These are phyloP conservation scores for Malthinus flaveolus DNA, from an alignment of 2,888 invertebrate species.

Conservation along the genomic window DNA sequence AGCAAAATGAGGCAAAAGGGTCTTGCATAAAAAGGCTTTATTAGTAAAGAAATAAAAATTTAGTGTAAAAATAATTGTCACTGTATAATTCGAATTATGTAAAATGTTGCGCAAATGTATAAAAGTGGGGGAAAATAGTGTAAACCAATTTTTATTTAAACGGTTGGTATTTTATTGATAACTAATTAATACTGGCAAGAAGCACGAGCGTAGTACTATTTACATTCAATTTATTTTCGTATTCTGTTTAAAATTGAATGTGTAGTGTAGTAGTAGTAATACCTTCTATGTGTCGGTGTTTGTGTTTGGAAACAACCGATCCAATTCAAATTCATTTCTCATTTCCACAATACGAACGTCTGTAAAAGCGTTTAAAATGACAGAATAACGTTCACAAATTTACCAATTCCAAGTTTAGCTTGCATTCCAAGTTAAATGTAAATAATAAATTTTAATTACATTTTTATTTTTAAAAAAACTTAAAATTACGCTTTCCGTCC, in stretches of 20 bases:
- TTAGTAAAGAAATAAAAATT: no score
- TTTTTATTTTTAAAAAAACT: not conserved
- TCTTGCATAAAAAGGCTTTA: no score
- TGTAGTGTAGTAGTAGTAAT: constrained; percentile 14
- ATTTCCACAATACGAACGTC: constrained; percentile 36
- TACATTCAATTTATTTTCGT: constrained; percentile 28
- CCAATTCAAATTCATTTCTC: constrained; percentile 41
- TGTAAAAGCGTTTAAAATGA: constrained; percentile 36
- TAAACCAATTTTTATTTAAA: no score
- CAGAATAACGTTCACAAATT: constrained; percentile 32
- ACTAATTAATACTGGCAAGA: constrained; percentile 26
- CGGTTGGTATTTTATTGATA: not conserved
- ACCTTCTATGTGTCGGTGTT: constrained; percentile 24
- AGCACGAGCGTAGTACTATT: constrained; percentile 23
- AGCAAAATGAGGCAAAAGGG: no score
- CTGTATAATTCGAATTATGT: no score
- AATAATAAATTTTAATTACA: constrained; percentile 8
- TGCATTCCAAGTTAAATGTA: constrained; percentile 27
- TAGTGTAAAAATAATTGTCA: no score
- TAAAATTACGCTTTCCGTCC: not conserved
- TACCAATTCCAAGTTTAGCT: constrained; percentile 29
- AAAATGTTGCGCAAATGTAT: no score
- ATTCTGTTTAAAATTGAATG: constrained; percentile 28
- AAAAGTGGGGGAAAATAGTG: no score
- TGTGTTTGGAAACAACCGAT: constrained; percentile 36